Conservation (phyloP, 2,888 invertebrate genomes). For the Metallyticus violacea region DNA sequence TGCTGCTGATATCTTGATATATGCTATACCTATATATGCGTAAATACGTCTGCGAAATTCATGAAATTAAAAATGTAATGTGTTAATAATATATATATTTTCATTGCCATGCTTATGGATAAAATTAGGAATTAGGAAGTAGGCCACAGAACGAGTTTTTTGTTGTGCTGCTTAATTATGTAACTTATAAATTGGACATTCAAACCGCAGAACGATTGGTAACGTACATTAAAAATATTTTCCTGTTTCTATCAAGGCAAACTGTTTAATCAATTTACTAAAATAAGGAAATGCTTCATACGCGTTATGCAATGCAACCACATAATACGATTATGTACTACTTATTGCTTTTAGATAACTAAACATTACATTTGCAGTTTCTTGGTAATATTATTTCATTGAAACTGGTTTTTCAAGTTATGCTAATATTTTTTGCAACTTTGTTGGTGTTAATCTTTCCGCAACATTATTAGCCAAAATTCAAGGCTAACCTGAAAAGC, state of each 20-base stretch:
- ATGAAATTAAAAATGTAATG: too few relatives aligned
- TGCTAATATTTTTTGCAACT: neutral
- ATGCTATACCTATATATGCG: too few relatives aligned
- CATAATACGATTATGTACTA: neutral
- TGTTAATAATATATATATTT: too few relatives aligned
- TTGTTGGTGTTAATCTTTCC: neutral
- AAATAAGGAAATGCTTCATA: neutral
- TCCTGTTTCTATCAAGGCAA: neutral
- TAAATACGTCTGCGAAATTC: too few relatives aligned
- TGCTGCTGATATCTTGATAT: too few relatives aligned
- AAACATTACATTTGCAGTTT: too few relatives aligned
- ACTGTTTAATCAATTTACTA: neutral
- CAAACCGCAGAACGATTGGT: too few relatives aligned
- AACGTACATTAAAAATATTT: neutral
- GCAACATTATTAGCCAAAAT: neutral
- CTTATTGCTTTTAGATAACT: neutral
- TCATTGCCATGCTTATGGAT: too few relatives aligned
- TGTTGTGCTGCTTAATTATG: too few relatives aligned
- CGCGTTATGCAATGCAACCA: neutral
- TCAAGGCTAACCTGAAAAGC: neutral
- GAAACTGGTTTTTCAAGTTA: neutral
- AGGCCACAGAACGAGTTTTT: too few relatives aligned
- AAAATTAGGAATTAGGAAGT: too few relatives aligned
- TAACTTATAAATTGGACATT: too few relatives aligned
- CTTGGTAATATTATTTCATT: neutral